Evolutionary conservation across 2,113 vertebrate species (phyloP).

Genomic region (Oryctolagus cuniculus): DNA sequence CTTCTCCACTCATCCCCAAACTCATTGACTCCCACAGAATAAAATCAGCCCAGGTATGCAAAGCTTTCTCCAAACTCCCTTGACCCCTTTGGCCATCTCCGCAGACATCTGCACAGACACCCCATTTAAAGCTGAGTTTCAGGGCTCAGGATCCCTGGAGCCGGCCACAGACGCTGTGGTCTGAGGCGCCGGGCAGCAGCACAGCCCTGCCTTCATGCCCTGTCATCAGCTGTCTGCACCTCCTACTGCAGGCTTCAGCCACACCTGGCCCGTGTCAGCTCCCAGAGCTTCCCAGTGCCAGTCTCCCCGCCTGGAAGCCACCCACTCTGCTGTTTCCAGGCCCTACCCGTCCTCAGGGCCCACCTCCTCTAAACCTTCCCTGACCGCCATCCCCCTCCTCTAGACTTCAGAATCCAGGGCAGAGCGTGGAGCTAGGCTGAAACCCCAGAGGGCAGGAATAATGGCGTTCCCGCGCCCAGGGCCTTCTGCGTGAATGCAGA

Average conservation of each 20-base stretch:
- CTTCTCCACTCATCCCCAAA: not conserved
- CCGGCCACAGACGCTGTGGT: rapidly evolving
- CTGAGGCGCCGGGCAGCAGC: not conserved
- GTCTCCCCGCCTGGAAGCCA: not conserved
- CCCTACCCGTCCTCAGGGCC: not conserved
- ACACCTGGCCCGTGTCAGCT: not conserved
- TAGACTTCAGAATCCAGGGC: not conserved
- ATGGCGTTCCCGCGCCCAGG: not conserved
- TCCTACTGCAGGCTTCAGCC: not conserved
- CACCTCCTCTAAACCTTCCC: not conserved
- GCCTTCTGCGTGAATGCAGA: not conserved
- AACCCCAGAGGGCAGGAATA: no score
- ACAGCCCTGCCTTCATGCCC: not conserved
- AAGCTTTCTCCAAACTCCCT: not conserved
- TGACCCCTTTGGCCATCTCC: not conserved
- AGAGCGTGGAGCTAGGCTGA: not conserved
- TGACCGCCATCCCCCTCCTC: not conserved
- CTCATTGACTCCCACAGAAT: not conserved
- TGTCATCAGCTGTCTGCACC: no score
- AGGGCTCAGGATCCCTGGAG: not conserved
- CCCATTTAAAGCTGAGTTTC: not conserved
- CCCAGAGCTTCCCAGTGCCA: not conserved
- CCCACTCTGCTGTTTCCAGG: not conserved
- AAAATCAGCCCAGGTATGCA: not conserved
- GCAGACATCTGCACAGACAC: not conserved